Conservation (phyloP, 2,113 vertebrate species). For the Chionomys nivalis region DNA sequence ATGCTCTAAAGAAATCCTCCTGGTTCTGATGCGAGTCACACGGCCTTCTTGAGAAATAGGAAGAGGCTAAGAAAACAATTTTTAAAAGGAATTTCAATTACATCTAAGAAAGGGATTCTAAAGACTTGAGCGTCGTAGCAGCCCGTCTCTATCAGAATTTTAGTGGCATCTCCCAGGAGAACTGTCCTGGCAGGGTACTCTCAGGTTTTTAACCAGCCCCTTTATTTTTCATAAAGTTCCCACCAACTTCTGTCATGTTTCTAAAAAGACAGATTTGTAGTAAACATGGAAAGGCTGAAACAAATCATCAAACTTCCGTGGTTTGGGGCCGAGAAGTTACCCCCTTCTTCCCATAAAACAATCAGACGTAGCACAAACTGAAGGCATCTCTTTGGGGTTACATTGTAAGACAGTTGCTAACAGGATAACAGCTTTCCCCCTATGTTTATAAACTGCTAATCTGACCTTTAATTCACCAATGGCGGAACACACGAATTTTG, state of each 20-base stretch:
- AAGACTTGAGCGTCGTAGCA: neutral
- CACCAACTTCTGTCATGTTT: neutral
- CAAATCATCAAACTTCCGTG: neutral
- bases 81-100: neutral
- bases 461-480: constrained; percentile 26
- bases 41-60: neutral
- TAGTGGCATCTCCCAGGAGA: neutral
- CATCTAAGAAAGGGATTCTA: neutral
- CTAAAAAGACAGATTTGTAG: constrained; percentile 18
- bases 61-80: neutral
- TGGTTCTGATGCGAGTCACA: neutral
- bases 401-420: neutral
- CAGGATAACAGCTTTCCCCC: neutral
- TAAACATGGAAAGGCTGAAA: neutral
- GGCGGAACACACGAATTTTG: neutral
- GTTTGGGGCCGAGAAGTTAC: neutral
- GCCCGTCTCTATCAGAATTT: neutral
- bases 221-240: neutral
- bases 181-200: neutral
- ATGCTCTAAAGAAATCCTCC: neutral
- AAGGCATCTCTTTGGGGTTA: neutral
- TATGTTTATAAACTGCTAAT: neutral
- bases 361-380: neutral
- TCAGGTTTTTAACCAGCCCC: neutral
- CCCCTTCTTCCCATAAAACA: neutral